Evolutionary conservation across 2,888 invertebrate genomes (phyloP), one percentile per base, ranked within the genome.

Genomic region (Cremastinae sp.): DNA sequence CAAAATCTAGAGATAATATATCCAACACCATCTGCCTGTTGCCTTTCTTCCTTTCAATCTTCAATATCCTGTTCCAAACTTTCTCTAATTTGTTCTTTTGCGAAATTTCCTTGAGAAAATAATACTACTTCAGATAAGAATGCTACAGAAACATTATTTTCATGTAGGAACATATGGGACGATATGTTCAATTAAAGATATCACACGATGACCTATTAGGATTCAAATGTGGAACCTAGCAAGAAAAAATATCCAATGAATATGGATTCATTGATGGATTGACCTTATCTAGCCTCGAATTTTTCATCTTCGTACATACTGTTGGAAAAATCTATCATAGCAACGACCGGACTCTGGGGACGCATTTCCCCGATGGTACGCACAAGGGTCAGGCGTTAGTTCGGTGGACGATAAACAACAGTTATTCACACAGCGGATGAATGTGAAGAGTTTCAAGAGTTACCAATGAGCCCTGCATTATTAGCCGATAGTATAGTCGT

Each of bases 381-480:
- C 56, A 56, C 18, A 45, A 51, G 64, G 39, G 7, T 53, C 59
- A 47, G 59, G 55, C 51, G 71, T 70, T 65, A 61, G 65, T 49
- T 55, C 53, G 62, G 62, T 39, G 58, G 18, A 64, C 45, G 68
- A 45, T 43, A 45, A 56, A 68, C 49, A 8, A 20, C 41, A 22
- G 49, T 62, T 66, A 49, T 72, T 58, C 3, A 58, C 22, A 45
- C 14, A 22, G 55, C 12, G 28, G 66, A 62, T 72, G 61, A 66
- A 66, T 37, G 22, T 58, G 62, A 61, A 39, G 37, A 65, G 18
- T 39, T 22, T 66, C 47, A 43, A 68, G 35, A 68, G 81, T 81
- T 80, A 82, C 82, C 81, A 82, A 80, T 81, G 76, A 81, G 71
- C 78, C 83, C 81, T 45, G 75, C 64, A 58, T 56, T 81, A 78